phyloP scores from a whole-genome alignment of 2,888 invertebrate genomes.

The Drosophila vallismaia region DNA sequence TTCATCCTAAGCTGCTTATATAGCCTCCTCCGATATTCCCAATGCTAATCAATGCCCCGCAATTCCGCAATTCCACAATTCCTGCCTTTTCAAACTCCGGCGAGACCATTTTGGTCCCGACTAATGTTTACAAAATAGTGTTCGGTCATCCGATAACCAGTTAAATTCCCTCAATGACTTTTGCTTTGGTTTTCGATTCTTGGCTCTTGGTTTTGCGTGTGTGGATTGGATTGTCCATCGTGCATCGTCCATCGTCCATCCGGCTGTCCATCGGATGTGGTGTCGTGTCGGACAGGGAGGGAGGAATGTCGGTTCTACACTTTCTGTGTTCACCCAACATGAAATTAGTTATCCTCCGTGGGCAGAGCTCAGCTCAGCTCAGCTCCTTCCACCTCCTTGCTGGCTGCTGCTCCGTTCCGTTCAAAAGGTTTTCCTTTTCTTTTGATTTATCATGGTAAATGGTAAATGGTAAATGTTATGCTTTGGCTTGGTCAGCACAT shows the following conservation, averaged over 20 bases:
- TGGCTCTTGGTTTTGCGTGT: constrained; percentile 46
- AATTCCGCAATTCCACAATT: neutral
- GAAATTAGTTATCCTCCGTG: constrained; percentile 68
- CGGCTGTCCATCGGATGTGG: neutral
- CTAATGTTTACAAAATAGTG: constrained; percentile 73
- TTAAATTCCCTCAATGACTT: constrained; percentile 68
- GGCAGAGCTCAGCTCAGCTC: neutral
- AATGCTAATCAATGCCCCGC: constrained; percentile 39
- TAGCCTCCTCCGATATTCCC: constrained; percentile 35
- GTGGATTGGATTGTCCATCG: constrained; percentile 11
- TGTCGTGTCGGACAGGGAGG: too few species aligned
- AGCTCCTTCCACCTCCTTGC: neutral
- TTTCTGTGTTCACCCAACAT: constrained; percentile 65
- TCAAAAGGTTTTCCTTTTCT: constrained; percentile 17
- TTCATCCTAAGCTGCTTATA: constrained; percentile 34
- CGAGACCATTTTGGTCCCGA: constrained; percentile 45
- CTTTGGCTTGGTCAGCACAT: constrained; percentile 14
- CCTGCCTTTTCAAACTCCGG: constrained; percentile 10
- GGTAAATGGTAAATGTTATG: constrained; percentile 11
- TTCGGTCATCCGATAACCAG: constrained; percentile 72
- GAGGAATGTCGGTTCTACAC: constrained; percentile 7
- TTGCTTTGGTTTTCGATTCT: constrained; percentile 46
- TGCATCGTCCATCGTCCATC: neutral
- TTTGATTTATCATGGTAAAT: constrained; percentile 66
- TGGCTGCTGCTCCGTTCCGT: neutral